phyloP scores from a whole-genome alignment of 2,113 vertebrate genomes.

The Oreotragus oreotragus region DNA sequence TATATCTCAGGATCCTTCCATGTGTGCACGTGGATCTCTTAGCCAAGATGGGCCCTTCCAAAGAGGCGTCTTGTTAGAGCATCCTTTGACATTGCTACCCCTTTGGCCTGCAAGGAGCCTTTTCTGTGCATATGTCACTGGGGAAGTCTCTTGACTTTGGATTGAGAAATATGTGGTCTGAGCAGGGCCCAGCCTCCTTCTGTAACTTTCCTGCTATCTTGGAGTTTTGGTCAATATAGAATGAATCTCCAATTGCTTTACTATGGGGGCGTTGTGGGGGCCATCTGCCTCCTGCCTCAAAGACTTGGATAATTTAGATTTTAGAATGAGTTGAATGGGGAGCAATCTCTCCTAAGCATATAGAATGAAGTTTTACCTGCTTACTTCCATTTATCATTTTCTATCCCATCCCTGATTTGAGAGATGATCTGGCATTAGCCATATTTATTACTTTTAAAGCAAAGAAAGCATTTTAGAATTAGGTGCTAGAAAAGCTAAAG shows the following conservation, averaged over 20 bases:
- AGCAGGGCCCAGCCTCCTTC: background rate
- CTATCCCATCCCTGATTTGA: background rate
- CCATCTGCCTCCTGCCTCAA: background rate
- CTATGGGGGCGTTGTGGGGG: background rate
- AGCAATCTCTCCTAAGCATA: background rate
- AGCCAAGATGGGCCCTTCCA: background rate
- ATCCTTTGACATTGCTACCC: background rate
- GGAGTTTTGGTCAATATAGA: background rate
- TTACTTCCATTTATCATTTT: background rate
- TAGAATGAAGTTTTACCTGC: background rate
- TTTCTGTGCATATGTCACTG: background rate
- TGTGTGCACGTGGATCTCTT: background rate
- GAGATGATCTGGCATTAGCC: background rate
- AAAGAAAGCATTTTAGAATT: background rate
- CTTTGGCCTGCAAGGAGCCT: background rate
- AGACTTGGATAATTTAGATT: background rate
- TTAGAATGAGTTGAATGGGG: background rate
- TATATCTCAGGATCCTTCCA: background rate
- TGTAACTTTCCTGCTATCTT: background rate
- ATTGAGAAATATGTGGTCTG: background rate
- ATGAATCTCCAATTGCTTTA: background rate
- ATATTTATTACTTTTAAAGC: background rate
- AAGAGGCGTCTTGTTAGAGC: background rate
- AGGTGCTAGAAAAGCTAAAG: background rate
- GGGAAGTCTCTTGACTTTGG: background rate